phyloP scores from a whole-genome alignment of 2,113 vertebrate species.

The Tringa solitaria region DNA sequence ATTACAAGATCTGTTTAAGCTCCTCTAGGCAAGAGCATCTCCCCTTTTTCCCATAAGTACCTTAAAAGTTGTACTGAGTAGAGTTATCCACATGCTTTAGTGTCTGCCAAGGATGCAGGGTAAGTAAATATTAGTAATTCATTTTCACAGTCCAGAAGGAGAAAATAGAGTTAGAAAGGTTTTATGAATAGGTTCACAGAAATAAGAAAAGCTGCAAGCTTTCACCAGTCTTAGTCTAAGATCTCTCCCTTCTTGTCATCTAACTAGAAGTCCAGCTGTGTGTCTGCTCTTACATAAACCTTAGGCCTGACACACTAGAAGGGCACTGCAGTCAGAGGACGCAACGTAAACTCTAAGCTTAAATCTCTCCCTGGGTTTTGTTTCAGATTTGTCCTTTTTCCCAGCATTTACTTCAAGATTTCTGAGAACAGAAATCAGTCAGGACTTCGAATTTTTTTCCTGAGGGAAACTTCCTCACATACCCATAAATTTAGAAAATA shows the following conservation, averaged over 20 bases:
- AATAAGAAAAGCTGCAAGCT: neutral
- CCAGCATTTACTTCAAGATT: neutral
- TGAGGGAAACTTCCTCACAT: neutral
- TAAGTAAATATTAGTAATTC: too few relatives aligned
- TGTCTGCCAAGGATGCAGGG: neutral
- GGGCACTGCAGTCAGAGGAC: fast-evolving
- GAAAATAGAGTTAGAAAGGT: neutral
- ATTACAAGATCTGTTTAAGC: neutral
- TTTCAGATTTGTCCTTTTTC: neutral
- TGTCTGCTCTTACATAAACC: neutral
- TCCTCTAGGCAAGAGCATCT: neutral
- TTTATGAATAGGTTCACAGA: neutral
- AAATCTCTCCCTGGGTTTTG: neutral
- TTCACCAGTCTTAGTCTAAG: neutral
- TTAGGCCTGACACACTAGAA: neutral
- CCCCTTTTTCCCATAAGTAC: neutral
- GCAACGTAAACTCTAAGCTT: neutral
- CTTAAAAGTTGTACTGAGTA: neutral
- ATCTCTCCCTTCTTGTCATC: neutral
- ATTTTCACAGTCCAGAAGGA: neutral
- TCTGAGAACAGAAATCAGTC: neutral
- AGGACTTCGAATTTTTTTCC: neutral
- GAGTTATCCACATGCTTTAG: neutral
- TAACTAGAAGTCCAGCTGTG: neutral
- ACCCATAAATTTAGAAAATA: neutral